These are phyloP conservation scores for Orestias chungarensis DNA, from an alignment of 2,797 vertebrate genomes.

Conservation along the genomic window DNA sequence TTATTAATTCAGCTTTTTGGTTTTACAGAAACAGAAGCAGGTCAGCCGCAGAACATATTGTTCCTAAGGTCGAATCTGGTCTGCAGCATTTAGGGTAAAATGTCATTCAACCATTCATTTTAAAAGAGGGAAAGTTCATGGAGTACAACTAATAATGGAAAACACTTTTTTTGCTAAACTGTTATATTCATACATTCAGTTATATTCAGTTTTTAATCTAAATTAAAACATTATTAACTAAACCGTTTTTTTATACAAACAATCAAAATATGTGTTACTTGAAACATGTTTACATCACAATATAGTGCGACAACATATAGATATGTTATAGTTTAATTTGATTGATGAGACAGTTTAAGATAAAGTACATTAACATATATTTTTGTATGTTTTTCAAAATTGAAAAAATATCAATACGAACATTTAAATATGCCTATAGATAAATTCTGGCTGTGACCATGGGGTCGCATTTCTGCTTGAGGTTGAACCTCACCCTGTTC, in stretches of 20 bases:
- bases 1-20: not conserved
- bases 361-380: not conserved
- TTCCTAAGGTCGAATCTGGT: conserved; percentile 23
- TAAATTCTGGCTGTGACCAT: too few species aligned
- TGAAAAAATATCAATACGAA: not conserved
- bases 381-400: not conserved
- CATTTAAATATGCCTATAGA: too few species aligned
- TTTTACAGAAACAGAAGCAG: conserved; percentile 10
- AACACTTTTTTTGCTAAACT: too few species aligned
- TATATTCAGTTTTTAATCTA: too few species aligned
- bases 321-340: not conserved
- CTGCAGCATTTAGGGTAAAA: conserved; percentile 20
- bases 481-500: too few species aligned
- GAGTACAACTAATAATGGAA: too few species aligned
- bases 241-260: too few species aligned
- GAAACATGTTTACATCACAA: not conserved
- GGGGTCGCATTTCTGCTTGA: too few species aligned
- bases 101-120: conserved; percentile 8
- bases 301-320: not conserved
- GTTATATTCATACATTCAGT: too few species aligned
- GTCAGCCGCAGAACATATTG: conserved; percentile 33
- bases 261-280: not conserved
- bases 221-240: too few species aligned
- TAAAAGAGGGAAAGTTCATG: not conserved
- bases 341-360: not conserved